Conservation (phyloP, 1,140 invertebrate species). For the Atta texana region DNA sequence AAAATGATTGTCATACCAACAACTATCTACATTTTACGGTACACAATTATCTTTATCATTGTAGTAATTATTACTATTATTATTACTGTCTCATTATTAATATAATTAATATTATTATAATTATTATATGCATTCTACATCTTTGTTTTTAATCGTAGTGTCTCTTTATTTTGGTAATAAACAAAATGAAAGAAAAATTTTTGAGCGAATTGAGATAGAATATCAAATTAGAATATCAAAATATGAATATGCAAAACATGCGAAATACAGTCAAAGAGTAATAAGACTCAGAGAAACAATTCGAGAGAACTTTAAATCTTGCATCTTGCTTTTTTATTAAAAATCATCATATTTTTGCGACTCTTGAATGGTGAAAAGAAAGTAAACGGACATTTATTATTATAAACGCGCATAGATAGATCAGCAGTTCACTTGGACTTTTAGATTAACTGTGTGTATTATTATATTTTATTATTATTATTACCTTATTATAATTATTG, state of each 20-base stretch:
- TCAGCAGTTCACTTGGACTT: constrained; percentile 75
- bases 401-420: constrained; percentile 75
- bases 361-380: constrained; percentile 68
- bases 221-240: not conserved
- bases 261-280: constrained; percentile 65
- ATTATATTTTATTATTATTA: constrained; percentile 79
- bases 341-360: constrained; percentile 56
- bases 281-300: constrained; percentile 63
- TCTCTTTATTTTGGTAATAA: constrained; percentile 73
- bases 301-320: constrained; percentile 64
- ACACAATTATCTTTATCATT: constrained; percentile 76
- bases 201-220: constrained; percentile 49
- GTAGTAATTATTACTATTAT: constrained; percentile 72
- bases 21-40: constrained; percentile 75
- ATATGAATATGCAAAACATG: constrained; percentile 46
- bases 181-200: constrained; percentile 51
- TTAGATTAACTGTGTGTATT: constrained; percentile 81
- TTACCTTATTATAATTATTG: constrained; percentile 80
- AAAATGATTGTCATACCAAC: constrained; percentile 65
- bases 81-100: constrained; percentile 70
- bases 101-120: constrained; percentile 68
- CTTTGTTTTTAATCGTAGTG: constrained; percentile 69
- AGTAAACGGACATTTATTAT: constrained; percentile 66
- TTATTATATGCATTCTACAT: constrained; percentile 71
- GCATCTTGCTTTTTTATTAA: constrained; percentile 63